Conservation (phyloP, 2,113 vertebrate species). For the Polypterus senegalus region DNA sequence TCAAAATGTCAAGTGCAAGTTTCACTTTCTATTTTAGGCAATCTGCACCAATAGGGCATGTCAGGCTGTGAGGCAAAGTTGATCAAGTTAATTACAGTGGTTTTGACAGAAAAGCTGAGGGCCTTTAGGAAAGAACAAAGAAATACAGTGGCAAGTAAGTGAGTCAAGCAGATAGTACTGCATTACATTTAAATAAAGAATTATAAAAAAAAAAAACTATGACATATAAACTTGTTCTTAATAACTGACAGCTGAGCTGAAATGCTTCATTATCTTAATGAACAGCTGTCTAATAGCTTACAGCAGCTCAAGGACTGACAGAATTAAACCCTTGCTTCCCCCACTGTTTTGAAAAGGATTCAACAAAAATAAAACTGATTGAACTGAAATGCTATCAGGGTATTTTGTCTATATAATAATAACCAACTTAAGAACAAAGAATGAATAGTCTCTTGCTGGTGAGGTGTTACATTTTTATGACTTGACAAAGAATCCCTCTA, state of each 20-base stretch:
- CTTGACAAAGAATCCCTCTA: too few relatives aligned
- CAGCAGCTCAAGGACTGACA: not conserved
- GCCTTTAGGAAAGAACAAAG: not conserved
- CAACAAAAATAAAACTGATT: too few relatives aligned
- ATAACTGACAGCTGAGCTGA: slow-evolving; percentile 2
- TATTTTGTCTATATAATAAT: too few relatives aligned
- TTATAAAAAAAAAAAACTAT: too few relatives aligned
- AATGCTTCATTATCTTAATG: slow-evolving; percentile 9
- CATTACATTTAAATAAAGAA: not conserved
- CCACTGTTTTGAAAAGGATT: too few relatives aligned
- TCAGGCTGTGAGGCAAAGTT: slow-evolving; percentile 27
- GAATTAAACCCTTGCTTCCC: not conserved
- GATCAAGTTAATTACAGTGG: not conserved
- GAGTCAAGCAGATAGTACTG: not conserved
- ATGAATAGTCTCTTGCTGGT: too few relatives aligned
- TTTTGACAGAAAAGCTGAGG: not conserved
- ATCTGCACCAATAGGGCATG: not conserved
- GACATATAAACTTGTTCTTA: not conserved
- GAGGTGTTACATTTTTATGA: too few relatives aligned
- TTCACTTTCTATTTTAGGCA: not conserved
- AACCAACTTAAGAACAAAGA: too few relatives aligned
- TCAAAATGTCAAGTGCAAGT: not conserved
- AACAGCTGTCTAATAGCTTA: not conserved
- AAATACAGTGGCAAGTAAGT: not conserved
- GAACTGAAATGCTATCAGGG: too few relatives aligned